Base-by-base conservation (phyloP, 2,113 vertebrate genomes). In the Helogale parvula region DNA sequence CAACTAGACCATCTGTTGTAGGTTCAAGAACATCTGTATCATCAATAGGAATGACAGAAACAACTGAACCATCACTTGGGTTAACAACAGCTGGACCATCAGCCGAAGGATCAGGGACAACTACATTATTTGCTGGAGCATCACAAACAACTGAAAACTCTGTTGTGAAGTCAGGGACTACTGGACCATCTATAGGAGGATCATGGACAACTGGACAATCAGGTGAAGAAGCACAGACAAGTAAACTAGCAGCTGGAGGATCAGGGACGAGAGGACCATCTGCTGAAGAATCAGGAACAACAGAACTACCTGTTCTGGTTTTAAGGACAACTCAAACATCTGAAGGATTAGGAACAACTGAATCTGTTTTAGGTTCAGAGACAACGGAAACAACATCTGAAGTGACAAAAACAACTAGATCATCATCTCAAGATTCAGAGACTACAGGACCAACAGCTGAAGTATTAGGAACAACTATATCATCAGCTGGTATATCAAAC, bases 191-290 rank as follows among this genome's bases (percentile, higher is more conserved):
- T n/a, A 35, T 11, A 69, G n/a, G 68, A 69, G 33, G 68, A 69
- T 69, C n/a, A 9, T n/a, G 17, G 16, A 69, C 68, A 71, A 35
- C 68, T 71, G n/a, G 17, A 54, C 54, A 5, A 23, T 35, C 69
- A 72, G 19, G 17, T 72, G 69, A 10, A 35, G n/a, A 9, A 10
- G 10, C 16, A 38, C n/a, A 21, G 17, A 72, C n/a, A 38, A 72
- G 7, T 72, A 27, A 11, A 65, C 63, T 27, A 65, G 17, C 68
- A 35, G n/a, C n/a, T 71, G n/a, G 68, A 21, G 68, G 35, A 17
- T 52, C 45, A 71, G n/a, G 33, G 5, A 19, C n/a, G 29, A 21
- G 0, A 35, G 12, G 33, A 4, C 1, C 0, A 12, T 11, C 47
- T 3, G 10, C 1, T 41, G 27, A 2, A 4, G 68, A 3, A 3